Evolutionary conservation across 2,888 invertebrate species (phyloP).

Genomic region (Aricia artaxerxes): DNA sequence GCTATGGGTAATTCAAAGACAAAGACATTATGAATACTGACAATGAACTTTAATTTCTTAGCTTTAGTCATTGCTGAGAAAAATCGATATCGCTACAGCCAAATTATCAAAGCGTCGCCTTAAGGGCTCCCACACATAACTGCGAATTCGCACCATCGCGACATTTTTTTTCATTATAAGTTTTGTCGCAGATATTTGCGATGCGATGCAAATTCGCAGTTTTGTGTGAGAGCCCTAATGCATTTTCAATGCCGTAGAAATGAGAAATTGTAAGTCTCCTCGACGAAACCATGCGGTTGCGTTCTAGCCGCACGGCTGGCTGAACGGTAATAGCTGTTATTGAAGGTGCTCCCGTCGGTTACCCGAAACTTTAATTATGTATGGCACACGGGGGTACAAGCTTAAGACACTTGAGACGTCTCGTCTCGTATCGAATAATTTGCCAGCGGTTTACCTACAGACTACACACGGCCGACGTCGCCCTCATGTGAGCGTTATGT

Average conservation of each 20-base stretch:
- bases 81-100: no score
- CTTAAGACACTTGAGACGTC: conserved; percentile 71
- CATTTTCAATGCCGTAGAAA: background rate
- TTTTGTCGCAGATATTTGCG: no score
- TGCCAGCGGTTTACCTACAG: conserved; percentile 42
- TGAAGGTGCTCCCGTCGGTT: conserved; percentile 40
- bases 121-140: no score
- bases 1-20: no score
- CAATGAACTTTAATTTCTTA: no score
- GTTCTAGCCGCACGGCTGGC: background rate
- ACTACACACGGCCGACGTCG: background rate
- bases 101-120: no score
- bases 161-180: no score
- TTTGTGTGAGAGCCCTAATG: background rate
- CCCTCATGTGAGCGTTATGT: background rate
- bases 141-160: no score
- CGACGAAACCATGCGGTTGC: background rate
- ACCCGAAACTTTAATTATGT: conserved; percentile 61
- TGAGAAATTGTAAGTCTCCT: background rate
- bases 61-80: no score
- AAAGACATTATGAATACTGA: no score
- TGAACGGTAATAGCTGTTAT: conserved; percentile 6
- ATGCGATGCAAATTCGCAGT: no score
- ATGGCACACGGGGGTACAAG: conserved; percentile 52
- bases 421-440: conserved; percentile 61